A percentile compares a stretch with the other conserved stretches of the same genome.
These are phyloP conservation scores for Tetragonisca angustula DNA, from an alignment of 2,888 invertebrate species.

Conservation along the genomic window DNA sequence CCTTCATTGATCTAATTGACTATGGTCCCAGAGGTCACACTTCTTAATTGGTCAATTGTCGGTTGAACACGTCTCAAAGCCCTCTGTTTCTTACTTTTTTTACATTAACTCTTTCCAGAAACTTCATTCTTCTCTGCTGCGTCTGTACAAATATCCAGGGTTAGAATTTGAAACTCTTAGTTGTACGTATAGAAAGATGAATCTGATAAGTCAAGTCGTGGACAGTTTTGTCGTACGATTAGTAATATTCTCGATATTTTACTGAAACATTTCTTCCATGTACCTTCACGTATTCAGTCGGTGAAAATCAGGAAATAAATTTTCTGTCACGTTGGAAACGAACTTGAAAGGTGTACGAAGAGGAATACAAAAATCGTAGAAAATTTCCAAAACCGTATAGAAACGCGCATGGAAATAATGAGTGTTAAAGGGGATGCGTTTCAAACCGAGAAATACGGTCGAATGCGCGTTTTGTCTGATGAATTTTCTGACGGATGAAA, in stretches of 20 bases:
- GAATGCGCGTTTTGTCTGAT: neutral
- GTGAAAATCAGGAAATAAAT: neutral
- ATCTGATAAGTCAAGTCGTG: neutral
- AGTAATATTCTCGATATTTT: neutral
- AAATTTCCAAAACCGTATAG: neutral
- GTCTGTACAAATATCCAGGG: neutral
- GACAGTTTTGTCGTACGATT: neutral
- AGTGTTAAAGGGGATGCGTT: neutral
- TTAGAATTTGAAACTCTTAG: neutral
- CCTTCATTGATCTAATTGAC: neutral
- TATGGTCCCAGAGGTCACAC: slow-evolving; percentile 1
- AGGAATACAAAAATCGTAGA: neutral
- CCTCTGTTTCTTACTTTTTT: neutral
- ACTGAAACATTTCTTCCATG: neutral
- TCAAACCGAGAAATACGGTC: neutral
- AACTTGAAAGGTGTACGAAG: neutral
- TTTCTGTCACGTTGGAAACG: neutral
- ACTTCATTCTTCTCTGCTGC: neutral
- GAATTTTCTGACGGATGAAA: neutral
- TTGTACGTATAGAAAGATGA: neutral
- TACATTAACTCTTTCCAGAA: neutral
- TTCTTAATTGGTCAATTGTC: slow-evolving; percentile 1
- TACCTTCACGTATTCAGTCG: neutral
- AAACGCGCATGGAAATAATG: neutral
- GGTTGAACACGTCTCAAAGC: neutral